Evolutionary conservation across 2,797 vertebrate species (phyloP).

Genomic region (Molossus alvarezi): DNA sequence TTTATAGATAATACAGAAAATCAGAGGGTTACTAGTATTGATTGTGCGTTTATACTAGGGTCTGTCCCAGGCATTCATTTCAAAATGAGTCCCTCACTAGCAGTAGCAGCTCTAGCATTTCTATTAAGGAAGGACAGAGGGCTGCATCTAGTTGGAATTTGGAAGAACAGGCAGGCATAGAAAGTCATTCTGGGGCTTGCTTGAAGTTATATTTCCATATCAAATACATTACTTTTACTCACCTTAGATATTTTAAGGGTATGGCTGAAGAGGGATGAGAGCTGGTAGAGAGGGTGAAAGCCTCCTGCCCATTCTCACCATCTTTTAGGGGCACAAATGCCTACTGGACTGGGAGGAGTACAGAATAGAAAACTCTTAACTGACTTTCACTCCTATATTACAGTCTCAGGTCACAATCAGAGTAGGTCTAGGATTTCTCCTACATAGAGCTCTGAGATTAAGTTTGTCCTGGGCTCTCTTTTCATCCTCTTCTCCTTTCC

Average conservation of each 20-base stretch:
- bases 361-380: neutral
- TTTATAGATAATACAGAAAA: constrained; percentile 58
- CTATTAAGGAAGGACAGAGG: constrained; percentile 3
- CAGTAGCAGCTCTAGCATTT: constrained; percentile 43
- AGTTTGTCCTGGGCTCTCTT: constrained; percentile 18
- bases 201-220: constrained; percentile 50
- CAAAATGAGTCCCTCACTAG: constrained; percentile 58
- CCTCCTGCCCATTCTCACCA: neutral
- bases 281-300: constrained; percentile 27
- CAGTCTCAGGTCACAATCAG: neutral
- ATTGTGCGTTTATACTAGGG: constrained; percentile 46
- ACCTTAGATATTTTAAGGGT: constrained; percentile 40
- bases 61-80: constrained; percentile 58
- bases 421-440: neutral
- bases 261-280: neutral
- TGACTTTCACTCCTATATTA: neutral
- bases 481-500: neutral
- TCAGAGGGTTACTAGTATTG: constrained; percentile 47
- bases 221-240: constrained; percentile 45
- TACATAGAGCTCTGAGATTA: neutral
- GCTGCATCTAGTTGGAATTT: constrained; percentile 52
- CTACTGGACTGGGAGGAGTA: neutral
- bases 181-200: neutral
- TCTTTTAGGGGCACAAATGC: neutral
- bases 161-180: neutral